Conservation (phyloP, 1,140 invertebrate species). For the Caenorhabditis latens region DNA sequence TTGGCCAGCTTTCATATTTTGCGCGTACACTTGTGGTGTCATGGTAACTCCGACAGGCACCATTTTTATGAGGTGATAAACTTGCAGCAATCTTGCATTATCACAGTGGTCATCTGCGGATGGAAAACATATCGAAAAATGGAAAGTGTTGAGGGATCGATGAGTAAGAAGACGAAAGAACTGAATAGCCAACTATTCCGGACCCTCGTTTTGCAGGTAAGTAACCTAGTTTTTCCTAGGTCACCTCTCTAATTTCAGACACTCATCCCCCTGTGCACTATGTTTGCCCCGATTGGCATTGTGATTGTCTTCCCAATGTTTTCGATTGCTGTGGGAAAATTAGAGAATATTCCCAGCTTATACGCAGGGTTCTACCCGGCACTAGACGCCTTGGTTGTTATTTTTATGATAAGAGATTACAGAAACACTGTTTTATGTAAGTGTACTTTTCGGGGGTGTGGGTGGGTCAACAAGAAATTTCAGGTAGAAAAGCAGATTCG, state of each 20-base stretch:
- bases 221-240: not conserved
- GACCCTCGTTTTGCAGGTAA: not conserved
- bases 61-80: not conserved
- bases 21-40: not conserved
- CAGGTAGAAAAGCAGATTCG: no score
- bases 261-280: not conserved
- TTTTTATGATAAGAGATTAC: slow-evolving; percentile 18
- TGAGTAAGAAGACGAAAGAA: not conserved
- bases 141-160: not conserved
- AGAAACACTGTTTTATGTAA: not conserved
- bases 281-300: not conserved
- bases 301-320: not conserved
- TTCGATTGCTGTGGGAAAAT: not conserved
- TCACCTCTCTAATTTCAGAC: not conserved
- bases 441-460: not conserved
- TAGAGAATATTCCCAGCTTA: not conserved
- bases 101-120: not conserved
- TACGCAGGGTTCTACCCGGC: not conserved
- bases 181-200: not conserved
- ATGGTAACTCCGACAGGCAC: not conserved
- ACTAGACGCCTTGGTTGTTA: not conserved
- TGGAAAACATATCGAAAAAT: slow-evolving; percentile 9
- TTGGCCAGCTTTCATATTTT: not conserved
- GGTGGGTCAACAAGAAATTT: no score
- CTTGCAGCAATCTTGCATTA: not conserved